Evolutionary conservation across 2,888 invertebrate genomes (phyloP).

Genomic region (Caenorhabditis macrosperma): DNA sequence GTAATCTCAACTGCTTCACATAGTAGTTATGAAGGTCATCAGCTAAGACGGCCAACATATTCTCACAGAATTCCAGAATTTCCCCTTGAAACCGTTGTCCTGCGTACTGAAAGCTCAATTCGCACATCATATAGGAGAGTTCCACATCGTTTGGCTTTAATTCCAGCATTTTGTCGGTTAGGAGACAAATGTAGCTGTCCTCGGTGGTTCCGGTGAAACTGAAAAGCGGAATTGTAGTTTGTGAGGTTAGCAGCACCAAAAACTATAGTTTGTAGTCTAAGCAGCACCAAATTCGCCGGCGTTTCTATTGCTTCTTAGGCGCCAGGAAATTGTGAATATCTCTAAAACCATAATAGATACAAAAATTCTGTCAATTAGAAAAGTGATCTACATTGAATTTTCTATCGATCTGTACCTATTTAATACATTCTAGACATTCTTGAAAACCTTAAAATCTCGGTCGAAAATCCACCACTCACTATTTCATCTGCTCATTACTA

Average conservation of each 20-base stretch:
- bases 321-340: too few species aligned
- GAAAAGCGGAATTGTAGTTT: too few species aligned
- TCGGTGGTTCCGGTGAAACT: slow-evolving; percentile 28
- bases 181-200: slow-evolving; percentile 17
- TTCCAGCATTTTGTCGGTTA: slow-evolving; percentile 37
- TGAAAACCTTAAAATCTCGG: too few species aligned
- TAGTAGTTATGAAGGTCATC: slow-evolving; percentile 59
- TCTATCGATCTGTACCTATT: too few species aligned
- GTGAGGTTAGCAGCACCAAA: too few species aligned
- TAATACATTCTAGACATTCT: too few species aligned
- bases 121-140: slow-evolving; percentile 55
- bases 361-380: too few species aligned
- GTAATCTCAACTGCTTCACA: slow-evolving; percentile 38
- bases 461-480: slow-evolving; percentile 20
- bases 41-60: slow-evolving; percentile 33
- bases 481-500: slow-evolving; percentile 43
- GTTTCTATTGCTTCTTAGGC: too few species aligned
- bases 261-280: too few species aligned
- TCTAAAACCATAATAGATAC: too few species aligned
- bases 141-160: slow-evolving; percentile 50
- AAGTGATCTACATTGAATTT: too few species aligned
- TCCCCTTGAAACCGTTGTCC: slow-evolving; percentile 43
- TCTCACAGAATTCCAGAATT: slow-evolving; percentile 38
- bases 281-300: too few species aligned
- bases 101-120: slow-evolving; percentile 52